These are phyloP conservation scores for Urosaurus nigricauda DNA, from an alignment of 2,797 vertebrate genomes.

Conservation along the genomic window DNA sequence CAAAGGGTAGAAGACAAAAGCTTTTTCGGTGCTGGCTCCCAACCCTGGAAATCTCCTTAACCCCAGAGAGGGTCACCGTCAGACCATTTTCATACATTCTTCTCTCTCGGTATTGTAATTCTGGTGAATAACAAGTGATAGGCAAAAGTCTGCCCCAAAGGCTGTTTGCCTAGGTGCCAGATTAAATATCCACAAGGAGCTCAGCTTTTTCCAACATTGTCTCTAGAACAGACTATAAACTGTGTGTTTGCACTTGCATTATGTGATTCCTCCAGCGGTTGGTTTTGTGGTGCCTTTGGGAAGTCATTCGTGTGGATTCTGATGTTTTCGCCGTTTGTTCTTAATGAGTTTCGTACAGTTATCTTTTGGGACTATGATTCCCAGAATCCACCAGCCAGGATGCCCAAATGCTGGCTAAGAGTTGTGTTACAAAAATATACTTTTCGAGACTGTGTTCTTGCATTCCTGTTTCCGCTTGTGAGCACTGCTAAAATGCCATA, in stretches of 20 bases:
- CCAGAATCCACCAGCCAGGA: no score
- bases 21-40: background rate
- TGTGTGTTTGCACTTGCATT: background rate
- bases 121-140: no score
- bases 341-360: background rate
- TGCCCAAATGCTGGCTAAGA: no score
- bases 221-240: background rate
- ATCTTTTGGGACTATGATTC: no score
- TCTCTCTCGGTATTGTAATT: background rate
- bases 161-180: background rate
- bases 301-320: background rate
- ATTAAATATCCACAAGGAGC: background rate
- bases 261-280: background rate
- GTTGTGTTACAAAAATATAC: no score
- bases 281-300: background rate
- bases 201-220: background rate
- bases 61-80: background rate
- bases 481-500: background rate
- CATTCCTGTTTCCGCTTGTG: no score
- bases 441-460: no score
- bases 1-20: background rate
- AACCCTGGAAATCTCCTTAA: background rate
- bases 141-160: background rate
- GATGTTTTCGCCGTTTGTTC: background rate
- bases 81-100: background rate